Base-by-base conservation (phyloP, 2,113 vertebrate species). In the Coreoperca whiteheadi region DNA sequence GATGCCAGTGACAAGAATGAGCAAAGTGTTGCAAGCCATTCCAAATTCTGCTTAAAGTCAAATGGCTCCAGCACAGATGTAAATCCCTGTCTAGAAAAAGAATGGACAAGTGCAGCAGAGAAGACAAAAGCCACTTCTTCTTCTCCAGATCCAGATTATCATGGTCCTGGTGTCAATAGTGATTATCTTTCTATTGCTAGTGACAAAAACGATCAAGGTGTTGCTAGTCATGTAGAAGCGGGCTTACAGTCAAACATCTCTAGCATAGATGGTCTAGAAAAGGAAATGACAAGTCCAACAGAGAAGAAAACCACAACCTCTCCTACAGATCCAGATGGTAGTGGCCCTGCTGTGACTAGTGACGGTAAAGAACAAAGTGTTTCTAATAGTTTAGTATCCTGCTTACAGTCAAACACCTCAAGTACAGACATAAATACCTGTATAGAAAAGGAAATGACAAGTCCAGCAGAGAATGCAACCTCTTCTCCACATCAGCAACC, bases 21-120 rank as follows among this genome's bases (percentile, higher is more conserved):
- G 21, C 48, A 76, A 57, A 70, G 79, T 70, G 82, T 86, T 81
- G 82, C 79, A 78, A 88, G 80, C n/a, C 77, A 88, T 74, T 50
- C 73, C 53, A 72, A 93, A 32, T 64, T 69, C 23, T 87, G 74
- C 79, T 87, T 92, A 74, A 66, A 84, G n/a, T 32, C 86, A 65
- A 83, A 54, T 28, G 57, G 48, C 64, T 43, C 54, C 9, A 54
- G 3, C 57, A 63, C 6, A 48, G 37, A 73, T 1, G 3, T 8
- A 7, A 59, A 14, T 60, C 6, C 15, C 8, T 39, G 41, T 56
- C 43, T 11, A 28, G 14, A 73, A 56, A 37, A 79, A 14, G 41
- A 83, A 34, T 11, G 18, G n/a, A 34, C 32, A 63, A 57, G n/a
- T 72, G 4, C 48, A 78, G n/a, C 8, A 61, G 30, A 71, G 11